Evolutionary conservation across 2,113 vertebrate genomes (phyloP), one percentile per base, ranked within the genome.

Genomic region (Elaphurus davidianus): DNA sequence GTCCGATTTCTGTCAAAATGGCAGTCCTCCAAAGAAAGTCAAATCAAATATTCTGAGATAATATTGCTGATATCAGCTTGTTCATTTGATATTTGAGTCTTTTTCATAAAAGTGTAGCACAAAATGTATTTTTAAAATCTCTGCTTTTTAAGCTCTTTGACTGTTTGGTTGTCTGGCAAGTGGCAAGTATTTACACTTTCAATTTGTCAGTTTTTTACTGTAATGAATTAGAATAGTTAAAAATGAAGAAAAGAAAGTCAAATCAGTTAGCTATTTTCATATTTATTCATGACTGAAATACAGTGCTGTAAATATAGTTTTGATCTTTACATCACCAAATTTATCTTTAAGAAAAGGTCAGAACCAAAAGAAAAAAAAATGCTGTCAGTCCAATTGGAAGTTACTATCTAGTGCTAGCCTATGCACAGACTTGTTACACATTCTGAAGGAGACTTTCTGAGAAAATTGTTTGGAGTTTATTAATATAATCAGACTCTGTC

Each of bases 261-360:
- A 87, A 93, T 97, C 60, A 87, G 36, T 96, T 95, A 88, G 30
- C 47, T 85, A n/a, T 60, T 97, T 19, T 76, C 71, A 54, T 84
- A 91, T 93, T 82, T 96, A 78, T 87, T 81, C 67, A 14, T 94
- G 33, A 60, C 28, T 90, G 43, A 89, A 89, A 89, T 91, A 84
- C 85, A 93, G 14, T 62, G 28, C 43, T 86, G 27, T 81, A 84
- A 88, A 52, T 92, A 15, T 60, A 82, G 86, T 93, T 94, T 93
- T 96, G 57, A 91, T 94, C n/a, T 82, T 50, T 50, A 1, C 27
- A 27, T 97, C 6, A 59, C n/a, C 27, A 87, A 67, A 90, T 87
- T 87, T 54, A 82, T 47, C 71, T 96, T 40, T 81, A n/a, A 30
- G 4, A 86, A 95, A 95, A 84, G 30, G 45, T 64, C 45, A 79